phyloP scores from a whole-genome alignment of 2,113 vertebrate genomes.

The Rhabdornis inornatus region DNA sequence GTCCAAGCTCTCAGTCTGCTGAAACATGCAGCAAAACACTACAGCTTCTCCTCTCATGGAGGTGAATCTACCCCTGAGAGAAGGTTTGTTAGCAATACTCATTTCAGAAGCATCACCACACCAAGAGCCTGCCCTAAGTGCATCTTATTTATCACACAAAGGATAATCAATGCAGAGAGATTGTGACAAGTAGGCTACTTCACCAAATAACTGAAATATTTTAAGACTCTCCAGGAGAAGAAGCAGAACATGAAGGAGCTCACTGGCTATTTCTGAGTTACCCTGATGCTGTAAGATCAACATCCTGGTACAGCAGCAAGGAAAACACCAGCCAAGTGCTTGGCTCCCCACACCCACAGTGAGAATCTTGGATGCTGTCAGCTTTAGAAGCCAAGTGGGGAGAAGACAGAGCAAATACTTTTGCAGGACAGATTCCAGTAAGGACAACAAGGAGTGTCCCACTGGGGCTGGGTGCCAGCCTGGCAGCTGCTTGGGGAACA shows the following conservation, averaged over 20 bases:
- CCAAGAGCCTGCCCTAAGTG: neutral
- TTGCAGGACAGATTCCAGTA: neutral
- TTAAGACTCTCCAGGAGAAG: neutral
- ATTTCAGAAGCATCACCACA: neutral
- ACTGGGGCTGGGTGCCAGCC: neutral
- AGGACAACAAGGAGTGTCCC: neutral
- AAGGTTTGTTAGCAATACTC: neutral
- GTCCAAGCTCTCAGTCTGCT: neutral
- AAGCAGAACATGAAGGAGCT: neutral
- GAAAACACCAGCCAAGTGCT: neutral
- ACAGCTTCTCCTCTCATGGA: neutral
- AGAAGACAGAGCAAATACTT: neutral
- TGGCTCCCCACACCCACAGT: neutral
- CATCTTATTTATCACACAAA: neutral
- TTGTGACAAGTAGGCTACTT: neutral
- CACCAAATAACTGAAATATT: neutral
- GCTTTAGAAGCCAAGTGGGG: neutral
- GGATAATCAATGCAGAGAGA: neutral
- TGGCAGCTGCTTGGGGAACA: neutral
- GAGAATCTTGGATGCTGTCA: neutral
- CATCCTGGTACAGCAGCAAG: neutral
- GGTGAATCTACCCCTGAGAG: neutral
- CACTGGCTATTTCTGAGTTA: neutral
- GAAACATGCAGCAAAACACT: neutral
- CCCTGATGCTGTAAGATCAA: neutral